phyloP scores from a whole-genome alignment of 92 coral and sea anemone species.

The Porites evermanni region DNA sequence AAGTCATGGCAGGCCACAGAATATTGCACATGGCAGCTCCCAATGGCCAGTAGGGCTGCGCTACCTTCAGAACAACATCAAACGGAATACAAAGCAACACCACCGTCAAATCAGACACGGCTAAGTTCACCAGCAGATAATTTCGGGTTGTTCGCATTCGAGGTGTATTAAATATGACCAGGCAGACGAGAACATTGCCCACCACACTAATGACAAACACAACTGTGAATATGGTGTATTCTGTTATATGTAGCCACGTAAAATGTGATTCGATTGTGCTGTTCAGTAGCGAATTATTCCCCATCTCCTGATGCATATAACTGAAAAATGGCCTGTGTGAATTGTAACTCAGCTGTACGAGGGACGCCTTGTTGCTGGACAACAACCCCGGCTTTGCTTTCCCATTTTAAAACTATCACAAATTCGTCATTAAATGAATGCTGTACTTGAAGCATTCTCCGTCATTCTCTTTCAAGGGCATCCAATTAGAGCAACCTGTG shows the following conservation, averaged over 20 bases:
- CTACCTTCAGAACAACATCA: conserved; percentile 75
- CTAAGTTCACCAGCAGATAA: conserved; percentile 82
- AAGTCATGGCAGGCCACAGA: conserved; percentile 90
- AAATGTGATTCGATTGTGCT: conserved; percentile 3
- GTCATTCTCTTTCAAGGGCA: background rate
- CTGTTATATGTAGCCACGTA: conserved; percentile 56
- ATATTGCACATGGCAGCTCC: conserved; percentile 83
- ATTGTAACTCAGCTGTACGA: no score
- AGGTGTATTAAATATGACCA: conserved; percentile 79
- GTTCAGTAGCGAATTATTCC: conserved; percentile 2
- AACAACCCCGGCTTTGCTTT: background rate
- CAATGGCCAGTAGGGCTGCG: conserved; percentile 74
- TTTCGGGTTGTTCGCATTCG: conserved; percentile 92
- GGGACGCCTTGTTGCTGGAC: no score
- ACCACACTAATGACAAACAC: conserved; percentile 78
- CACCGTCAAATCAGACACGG: conserved; percentile 85
- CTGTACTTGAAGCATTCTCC: background rate
- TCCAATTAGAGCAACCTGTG: conserved; percentile 3
- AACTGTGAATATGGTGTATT: conserved; percentile 66
- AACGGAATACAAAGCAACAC: conserved; percentile 87
- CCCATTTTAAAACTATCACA: background rate
- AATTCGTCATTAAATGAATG: no score
- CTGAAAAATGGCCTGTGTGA: background rate
- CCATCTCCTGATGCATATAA: background rate
- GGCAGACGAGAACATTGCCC: conserved; percentile 82